A percentile compares a stretch with the other conserved stretches of the same genome.
These are phyloP conservation scores for Bubo blakistoni DNA, from an alignment of 2,113 vertebrate species.

Conservation along the genomic window DNA sequence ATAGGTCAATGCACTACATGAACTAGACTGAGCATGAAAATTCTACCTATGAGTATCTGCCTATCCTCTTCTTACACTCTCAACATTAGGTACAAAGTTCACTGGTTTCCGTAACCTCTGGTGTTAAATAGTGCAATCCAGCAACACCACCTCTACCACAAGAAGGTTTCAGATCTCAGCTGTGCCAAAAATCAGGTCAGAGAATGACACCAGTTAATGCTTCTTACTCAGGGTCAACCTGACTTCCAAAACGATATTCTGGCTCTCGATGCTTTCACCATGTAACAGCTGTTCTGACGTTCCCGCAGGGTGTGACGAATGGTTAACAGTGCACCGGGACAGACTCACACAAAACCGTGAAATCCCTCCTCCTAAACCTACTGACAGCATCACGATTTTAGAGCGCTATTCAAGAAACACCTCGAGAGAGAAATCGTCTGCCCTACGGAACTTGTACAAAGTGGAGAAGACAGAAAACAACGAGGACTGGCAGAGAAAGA, in stretches of 20 bases:
- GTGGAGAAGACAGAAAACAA: not conserved
- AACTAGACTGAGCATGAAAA: not conserved
- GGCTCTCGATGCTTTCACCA: too few species aligned
- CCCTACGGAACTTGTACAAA: not conserved
- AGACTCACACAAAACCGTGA: not conserved
- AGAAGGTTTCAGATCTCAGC: not conserved
- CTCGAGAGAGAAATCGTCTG: not conserved
- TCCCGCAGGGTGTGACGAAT: not conserved
- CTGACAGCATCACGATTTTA: not conserved
- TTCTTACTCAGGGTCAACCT: not conserved
- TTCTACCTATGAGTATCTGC: not conserved
- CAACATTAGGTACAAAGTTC: not conserved
- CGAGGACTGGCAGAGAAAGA: not conserved
- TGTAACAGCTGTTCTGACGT: not conserved
- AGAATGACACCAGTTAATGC: not conserved
- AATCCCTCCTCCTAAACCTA: not conserved
- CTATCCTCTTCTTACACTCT: not conserved
- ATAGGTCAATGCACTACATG: not conserved
- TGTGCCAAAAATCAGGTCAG: not conserved
- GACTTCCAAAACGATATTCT: not conserved
- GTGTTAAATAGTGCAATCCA: not conserved
- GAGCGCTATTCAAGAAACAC: not conserved
- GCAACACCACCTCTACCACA: not conserved
- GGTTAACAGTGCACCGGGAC: too few species aligned
- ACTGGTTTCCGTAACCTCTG: not conserved